Evolutionary conservation across 2,113 vertebrate species (phyloP).

Genomic region (Gracilinanus agilis): DNA sequence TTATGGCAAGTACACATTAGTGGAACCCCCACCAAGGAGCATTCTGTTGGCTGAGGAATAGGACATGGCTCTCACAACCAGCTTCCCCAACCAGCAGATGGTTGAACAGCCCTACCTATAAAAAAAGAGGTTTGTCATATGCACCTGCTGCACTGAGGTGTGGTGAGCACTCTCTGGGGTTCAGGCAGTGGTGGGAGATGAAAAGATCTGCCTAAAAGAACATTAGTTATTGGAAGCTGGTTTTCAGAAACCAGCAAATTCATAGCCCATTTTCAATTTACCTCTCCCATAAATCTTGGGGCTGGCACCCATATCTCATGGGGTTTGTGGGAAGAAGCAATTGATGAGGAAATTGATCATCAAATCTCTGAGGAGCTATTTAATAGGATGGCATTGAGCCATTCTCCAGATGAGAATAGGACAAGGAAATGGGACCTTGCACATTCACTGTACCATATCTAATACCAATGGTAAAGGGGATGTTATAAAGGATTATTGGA

Average conservation of each 20-base stretch:
- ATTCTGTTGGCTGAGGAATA: background rate
- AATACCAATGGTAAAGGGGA: background rate
- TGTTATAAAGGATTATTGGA: background rate
- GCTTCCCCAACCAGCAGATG: background rate
- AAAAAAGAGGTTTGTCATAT: background rate
- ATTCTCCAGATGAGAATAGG: conserved; percentile 27
- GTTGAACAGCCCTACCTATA: conserved; percentile 1
- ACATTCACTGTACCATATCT: background rate
- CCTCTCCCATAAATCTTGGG: background rate
- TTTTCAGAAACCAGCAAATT: conserved; percentile 44
- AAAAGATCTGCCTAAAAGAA: conserved; percentile 14
- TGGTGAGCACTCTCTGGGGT: background rate
- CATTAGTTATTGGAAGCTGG: conserved; percentile 31
- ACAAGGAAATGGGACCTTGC: background rate
- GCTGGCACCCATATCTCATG: background rate
- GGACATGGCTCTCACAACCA: background rate
- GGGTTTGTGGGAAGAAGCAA: conserved; percentile 25
- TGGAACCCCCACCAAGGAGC: background rate
- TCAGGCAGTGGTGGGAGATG: background rate
- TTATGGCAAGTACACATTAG: background rate
- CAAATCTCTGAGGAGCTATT: conserved; percentile 29
- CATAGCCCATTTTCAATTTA: conserved; percentile 23
- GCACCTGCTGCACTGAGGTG: background rate
- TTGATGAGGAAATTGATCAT: conserved; percentile 12
- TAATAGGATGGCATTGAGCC: background rate